Conservation (phyloP, 2,888 invertebrate species). For the Cephus pygmeus region DNA sequence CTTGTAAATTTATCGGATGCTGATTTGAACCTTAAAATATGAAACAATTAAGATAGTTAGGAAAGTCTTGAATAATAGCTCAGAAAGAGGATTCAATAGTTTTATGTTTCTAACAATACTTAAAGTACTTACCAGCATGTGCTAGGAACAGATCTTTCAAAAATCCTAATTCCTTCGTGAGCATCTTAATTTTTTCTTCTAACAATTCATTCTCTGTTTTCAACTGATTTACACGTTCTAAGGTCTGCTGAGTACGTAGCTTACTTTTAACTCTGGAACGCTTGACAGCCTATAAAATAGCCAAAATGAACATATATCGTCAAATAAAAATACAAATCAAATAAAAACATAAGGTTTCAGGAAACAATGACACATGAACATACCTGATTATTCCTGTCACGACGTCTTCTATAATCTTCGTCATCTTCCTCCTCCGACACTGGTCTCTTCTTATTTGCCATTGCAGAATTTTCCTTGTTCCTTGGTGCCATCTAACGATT, state of each 20-base stretch:
- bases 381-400: constrained; percentile 85
- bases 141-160: constrained; percentile 84
- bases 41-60: constrained; percentile 22
- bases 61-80: constrained; percentile 13
- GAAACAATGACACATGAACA: constrained; percentile 1
- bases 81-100: not conserved
- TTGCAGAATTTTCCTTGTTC: constrained; percentile 55
- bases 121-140: constrained; percentile 73
- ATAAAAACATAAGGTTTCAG: not conserved
- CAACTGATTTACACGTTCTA: constrained; percentile 78
- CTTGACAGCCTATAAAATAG: constrained; percentile 78
- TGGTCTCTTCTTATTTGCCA: constrained; percentile 44
- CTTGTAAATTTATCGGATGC: constrained; percentile 54
- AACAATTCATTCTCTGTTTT: constrained; percentile 83
- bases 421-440: constrained; percentile 74
- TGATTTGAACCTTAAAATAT: constrained; percentile 52
- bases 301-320: not conserved
- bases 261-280: constrained; percentile 83
- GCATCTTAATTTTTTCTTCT: constrained; percentile 82
- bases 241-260: constrained; percentile 81
- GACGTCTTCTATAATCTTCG: constrained; percentile 78
- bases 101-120: not conserved
- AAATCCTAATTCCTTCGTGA: constrained; percentile 84
- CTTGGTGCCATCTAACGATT: constrained; percentile 59
- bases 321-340: not conserved